These are phyloP conservation scores for Cyprinodon variegatus DNA, from an alignment of 2,113 vertebrate genomes.

Conservation along the genomic window DNA sequence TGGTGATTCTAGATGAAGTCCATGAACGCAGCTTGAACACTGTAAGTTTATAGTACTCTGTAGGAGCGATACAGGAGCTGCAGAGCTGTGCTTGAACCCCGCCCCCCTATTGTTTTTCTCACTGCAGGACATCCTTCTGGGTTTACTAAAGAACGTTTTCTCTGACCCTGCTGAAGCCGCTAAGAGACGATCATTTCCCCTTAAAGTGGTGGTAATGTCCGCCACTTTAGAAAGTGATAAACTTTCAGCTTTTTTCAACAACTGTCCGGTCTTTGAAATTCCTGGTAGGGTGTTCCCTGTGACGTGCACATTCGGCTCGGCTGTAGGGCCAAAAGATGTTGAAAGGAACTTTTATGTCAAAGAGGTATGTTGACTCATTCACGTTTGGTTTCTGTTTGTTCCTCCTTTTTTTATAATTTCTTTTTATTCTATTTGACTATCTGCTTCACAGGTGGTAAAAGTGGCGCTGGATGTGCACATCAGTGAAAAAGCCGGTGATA, in stretches of 20 bases:
- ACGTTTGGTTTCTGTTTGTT: neutral
- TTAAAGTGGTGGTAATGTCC: slow-evolving; percentile 97
- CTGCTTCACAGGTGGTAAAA: slow-evolving; percentile 85
- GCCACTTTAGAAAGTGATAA: slow-evolving; percentile 94
- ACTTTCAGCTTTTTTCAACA: slow-evolving; percentile 88
- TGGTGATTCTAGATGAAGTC: slow-evolving; percentile 94
- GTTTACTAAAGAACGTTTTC: slow-evolving; percentile 91
- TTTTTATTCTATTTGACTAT: neutral
- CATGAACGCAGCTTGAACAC: slow-evolving; percentile 97
- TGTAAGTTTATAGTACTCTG: slow-evolving; percentile 76
- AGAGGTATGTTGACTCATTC: slow-evolving; percentile 81
- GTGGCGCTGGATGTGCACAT: slow-evolving; percentile 89
- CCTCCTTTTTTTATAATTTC: neutral
- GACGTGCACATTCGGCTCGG: slow-evolving; percentile 87
- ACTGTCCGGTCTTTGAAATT: slow-evolving; percentile 88
- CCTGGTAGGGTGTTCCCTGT: slow-evolving; percentile 93
- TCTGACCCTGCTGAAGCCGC: slow-evolving; percentile 74
- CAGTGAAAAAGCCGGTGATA: slow-evolving; percentile 89
- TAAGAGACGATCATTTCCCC: slow-evolving; percentile 70
- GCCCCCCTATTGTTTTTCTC: neutral
- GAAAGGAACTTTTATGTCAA: slow-evolving; percentile 89
- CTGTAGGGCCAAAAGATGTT: slow-evolving; percentile 88
- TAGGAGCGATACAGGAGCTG: neutral
- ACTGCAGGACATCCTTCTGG: slow-evolving; percentile 92
- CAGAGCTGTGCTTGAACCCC: neutral